Evolutionary conservation across 1,140 invertebrate genomes (phyloP).

Genomic region (Aphelinus atriplicis): DNA sequence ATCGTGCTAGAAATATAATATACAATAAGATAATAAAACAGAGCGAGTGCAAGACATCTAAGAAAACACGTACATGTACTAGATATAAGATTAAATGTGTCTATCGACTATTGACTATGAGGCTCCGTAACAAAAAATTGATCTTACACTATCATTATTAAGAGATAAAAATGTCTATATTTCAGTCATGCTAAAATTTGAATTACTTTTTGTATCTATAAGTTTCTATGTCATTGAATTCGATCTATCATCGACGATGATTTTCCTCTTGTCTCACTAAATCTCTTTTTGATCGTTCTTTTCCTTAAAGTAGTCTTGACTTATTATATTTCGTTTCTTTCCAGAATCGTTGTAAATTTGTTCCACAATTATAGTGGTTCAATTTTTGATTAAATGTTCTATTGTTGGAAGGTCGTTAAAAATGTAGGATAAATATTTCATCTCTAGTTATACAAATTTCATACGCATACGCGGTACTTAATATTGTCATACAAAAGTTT

Average conservation of each 20-base stretch:
- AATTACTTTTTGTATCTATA: not conserved
- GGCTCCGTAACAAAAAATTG: conserved; percentile 10
- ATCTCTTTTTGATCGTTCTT: conserved; percentile 16
- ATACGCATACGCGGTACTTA: too few relatives aligned
- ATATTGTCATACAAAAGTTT: too few relatives aligned
- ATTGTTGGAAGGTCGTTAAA: too few relatives aligned
- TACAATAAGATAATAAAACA: conserved; percentile 55
- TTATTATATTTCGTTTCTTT: too few relatives aligned
- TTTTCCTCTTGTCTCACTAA: conserved; percentile 30
- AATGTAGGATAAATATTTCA: too few relatives aligned
- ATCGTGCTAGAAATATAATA: conserved; percentile 59
- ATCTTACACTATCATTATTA: conserved; percentile 13
- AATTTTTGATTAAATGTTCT: too few relatives aligned
- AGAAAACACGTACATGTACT: conserved; percentile 61
- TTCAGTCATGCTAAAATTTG: conserved; percentile 30
- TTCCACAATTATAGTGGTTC: too few relatives aligned
- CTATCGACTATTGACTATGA: conserved; percentile 28
- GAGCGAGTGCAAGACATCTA: conserved; percentile 64
- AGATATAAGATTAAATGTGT: conserved; percentile 48
- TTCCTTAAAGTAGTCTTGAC: too few relatives aligned
- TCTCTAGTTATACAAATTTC: too few relatives aligned
- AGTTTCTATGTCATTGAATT: not conserved
- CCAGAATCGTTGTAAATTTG: too few relatives aligned
- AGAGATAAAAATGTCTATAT: conserved; percentile 2
- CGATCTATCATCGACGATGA: not conserved